Base-by-base conservation (phyloP, 1,140 invertebrate species). In the Halyomorpha halys region DNA sequence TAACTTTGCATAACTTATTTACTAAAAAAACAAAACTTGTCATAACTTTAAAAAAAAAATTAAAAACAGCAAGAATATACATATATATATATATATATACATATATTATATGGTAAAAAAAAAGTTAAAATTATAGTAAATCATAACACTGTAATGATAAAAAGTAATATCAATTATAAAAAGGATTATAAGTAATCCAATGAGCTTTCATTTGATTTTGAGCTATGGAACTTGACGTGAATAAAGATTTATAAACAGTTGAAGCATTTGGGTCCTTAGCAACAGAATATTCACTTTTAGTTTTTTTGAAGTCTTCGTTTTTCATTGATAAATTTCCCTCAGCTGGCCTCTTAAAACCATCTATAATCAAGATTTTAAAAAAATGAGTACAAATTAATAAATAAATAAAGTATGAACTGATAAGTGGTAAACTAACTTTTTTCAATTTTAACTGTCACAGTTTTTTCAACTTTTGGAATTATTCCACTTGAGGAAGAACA, bases 151-250 rank as follows among this genome's bases (percentile, higher is more conserved):
- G 5, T 39, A 11, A 39, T 39, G 1, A n/a, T n/a, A 39, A 39
- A 11, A 1, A 39, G 6, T 13, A 11, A 11, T 11, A 39, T 39
- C 79, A 95, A 81, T 93, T 94, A 76, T 94, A 97, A 73, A 94
- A 90, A 60, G 94, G 94, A 82, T 98, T 98, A 73, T 93, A 97
- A 8, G 95, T 97, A 61, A 98, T 84, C 96, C 96, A 99, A 74
- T 98, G 94, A 5, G 91, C 92, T 72, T 86, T 86, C 39, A 86
- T 81, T 74, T 97, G 91, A 59, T 87, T 83, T 70, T 89, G 81
- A 30, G 94, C 94, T 56, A 82, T 86, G 72, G 91, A 83, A 73
- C 94, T 91, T 16, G 85, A 83, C 0, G 94, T 98, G 71, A 98
- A 99, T 21, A 99, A 75, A 21, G 94, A 97, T 76, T 98, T 99